Percentiles rank a stretch among this genome's conserved stretches.
Conservation (phyloP, 2,113 vertebrate species). For the Hydropotes inermis region DNA sequence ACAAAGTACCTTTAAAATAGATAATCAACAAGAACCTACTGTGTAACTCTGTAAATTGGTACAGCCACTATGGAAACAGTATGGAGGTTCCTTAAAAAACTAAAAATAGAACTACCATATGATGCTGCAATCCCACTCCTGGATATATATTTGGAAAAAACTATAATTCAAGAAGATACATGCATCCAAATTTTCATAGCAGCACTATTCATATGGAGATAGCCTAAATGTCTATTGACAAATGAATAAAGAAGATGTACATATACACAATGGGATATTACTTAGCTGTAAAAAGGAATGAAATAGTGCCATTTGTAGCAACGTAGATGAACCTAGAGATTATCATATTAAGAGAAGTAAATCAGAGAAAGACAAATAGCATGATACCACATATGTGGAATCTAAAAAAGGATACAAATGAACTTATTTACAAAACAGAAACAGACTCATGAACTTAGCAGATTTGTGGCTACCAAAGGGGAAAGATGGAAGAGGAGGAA, state of each 20-base stretch:
- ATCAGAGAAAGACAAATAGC: background rate
- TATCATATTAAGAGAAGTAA: background rate
- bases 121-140: background rate
- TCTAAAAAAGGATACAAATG: background rate
- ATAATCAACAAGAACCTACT: background rate
- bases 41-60: background rate
- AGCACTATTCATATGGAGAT: background rate
- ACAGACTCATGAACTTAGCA: background rate
- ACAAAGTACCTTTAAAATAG: background rate
- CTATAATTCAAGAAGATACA: background rate
- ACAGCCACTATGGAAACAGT: background rate
- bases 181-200: background rate
- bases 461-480: background rate
- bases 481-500: background rate
- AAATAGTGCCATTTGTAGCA: background rate
- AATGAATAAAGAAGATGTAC: background rate
- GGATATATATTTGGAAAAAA: background rate
- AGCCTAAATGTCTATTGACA: background rate
- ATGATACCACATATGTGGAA: background rate
- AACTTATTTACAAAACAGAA: background rate
- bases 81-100: background rate
- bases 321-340: background rate
- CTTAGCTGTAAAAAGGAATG: background rate
- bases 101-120: background rate
- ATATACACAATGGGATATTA: background rate